These are phyloP conservation scores for Hemiprocne comata DNA, from an alignment of 2,113 vertebrate genomes.

Conservation along the genomic window DNA sequence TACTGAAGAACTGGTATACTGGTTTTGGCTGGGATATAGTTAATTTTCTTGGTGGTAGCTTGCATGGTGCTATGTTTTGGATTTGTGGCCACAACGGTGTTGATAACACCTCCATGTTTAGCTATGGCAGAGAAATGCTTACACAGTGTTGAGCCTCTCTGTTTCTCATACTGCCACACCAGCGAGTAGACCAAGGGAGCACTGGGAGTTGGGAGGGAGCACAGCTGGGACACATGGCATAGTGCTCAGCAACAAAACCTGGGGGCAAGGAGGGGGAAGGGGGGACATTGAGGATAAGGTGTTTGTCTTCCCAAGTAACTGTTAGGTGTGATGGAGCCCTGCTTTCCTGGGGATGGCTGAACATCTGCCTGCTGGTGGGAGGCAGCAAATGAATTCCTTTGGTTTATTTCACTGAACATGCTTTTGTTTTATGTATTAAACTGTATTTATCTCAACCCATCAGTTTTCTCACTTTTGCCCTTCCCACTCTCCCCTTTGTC, in stretches of 20 bases:
- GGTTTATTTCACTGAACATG: accelerated
- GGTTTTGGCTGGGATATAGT: background rate
- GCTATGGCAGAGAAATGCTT: background rate
- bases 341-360: no score
- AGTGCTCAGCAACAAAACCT: background rate
- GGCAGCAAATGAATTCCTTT: background rate
- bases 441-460: background rate
- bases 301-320: no score
- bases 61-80: background rate
- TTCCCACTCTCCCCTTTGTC: background rate
- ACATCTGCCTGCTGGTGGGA: accelerated
- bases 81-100: background rate
- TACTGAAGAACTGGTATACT: background rate
- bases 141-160: no score
- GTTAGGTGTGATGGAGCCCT: no score
- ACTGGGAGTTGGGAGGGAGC: background rate
- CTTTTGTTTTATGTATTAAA: no score
- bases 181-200: no score
- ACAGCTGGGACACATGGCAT: accelerated
- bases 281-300: background rate
- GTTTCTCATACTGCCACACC: no score
- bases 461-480: background rate
- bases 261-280: background rate
- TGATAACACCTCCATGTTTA: background rate
- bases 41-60: background rate